Base-by-base conservation (phyloP, 2,797 vertebrate species). In the Cryptoprocta ferox region DNA sequence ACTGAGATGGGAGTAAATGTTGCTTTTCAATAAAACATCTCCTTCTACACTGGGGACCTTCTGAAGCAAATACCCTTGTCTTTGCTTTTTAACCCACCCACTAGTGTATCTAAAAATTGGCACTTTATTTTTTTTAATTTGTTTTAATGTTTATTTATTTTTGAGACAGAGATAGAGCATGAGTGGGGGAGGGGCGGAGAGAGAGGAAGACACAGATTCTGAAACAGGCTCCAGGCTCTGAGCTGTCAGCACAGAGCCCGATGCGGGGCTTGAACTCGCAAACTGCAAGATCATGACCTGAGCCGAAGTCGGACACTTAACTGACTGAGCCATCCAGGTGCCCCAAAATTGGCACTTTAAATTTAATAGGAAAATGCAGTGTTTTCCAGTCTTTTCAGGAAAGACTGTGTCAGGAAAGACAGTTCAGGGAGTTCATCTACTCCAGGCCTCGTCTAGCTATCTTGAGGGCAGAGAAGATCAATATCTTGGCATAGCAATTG, bases 341-440 rank as follows among this genome's bases (percentile, higher is more conserved):
- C n/a, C n/a, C n/a, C n/a, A 82, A 81, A 75, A 24, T 82, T 63
- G 32, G 35, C 91, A 21, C 85, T 92, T 91, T 53, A 59, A 42
- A 78, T n/a, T 80, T 87, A n/a, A 84, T 48, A 89, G 35, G 59
- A 96, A 92, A 95, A 84, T 61, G 39, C 14, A 81, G 53, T 85
- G 45, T 24, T 84, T 96, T 79, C 63, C 28, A 88, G 32, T 90
- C 65, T 94, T 90, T 75, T 71, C n/a, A n/a, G n/a, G n/a, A n/a
- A n/a, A n/a, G n/a, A n/a, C n/a, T n/a, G n/a, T n/a, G n/a, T n/a
- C n/a, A n/a, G n/a, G n/a, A n/a, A n/a, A n/a, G n/a, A n/a, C 4
- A 91, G 37, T 82, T 24, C 53, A 71, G 42, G 35, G n/a, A 13
- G n/a, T 79, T 92, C 65, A 65, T 68, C 53, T 92, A 87, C 8